Conservation (phyloP, 1,140 invertebrate genomes). For the Trinorchestia longiramus region DNA sequence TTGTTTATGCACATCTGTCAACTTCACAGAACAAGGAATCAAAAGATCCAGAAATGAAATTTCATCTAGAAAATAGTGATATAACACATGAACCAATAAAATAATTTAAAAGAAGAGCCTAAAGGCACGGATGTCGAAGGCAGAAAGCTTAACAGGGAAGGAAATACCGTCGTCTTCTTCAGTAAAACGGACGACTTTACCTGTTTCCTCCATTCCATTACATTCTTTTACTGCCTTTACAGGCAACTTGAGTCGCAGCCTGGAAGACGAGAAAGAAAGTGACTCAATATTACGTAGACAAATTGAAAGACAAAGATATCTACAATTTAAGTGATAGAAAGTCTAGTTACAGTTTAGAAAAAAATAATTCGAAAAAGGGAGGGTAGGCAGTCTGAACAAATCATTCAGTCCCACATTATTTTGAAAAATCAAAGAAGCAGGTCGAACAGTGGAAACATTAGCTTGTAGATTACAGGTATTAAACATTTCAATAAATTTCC, state of each 20-base stretch:
- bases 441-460: too few species aligned
- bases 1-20: neutral
- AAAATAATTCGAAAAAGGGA: neutral
- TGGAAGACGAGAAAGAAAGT: neutral
- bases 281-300: neutral
- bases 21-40: neutral
- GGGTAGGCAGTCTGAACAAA: too few species aligned
- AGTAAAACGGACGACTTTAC: neutral
- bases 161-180: neutral
- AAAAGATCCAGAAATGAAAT: neutral
- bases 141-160: slow-evolving; percentile 35
- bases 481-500: too few species aligned
- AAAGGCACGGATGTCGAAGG: slow-evolving; percentile 21
- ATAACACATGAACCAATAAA: neutral
- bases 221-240: neutral
- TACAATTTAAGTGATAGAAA: neutral
- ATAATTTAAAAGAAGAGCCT: neutral
- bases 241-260: neutral
- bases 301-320: neutral
- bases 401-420: too few species aligned
- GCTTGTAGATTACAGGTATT: too few species aligned
- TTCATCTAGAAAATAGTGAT: neutral
- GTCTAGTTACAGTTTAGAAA: neutral
- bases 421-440: too few species aligned
- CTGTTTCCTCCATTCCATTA: slow-evolving; percentile 12